Conservation (phyloP, 2,888 invertebrate species). For the Tetranychus piercei region DNA sequence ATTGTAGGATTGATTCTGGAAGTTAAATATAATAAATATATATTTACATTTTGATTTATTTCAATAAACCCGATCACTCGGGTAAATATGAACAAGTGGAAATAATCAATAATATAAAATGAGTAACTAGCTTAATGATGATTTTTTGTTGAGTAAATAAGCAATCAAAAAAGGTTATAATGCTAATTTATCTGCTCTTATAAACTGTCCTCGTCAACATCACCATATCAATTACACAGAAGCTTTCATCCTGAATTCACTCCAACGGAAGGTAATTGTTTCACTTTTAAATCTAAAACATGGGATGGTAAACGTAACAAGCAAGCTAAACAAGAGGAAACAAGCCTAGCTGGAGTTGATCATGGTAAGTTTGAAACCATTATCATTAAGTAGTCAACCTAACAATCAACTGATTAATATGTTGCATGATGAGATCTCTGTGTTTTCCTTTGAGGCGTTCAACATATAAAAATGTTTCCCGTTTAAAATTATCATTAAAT, state of each 20-base stretch:
- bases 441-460: neutral
- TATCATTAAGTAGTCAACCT: neutral
- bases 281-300: conserved; percentile 19
- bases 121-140: too few relatives aligned
- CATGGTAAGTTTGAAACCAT: conserved; percentile 14
- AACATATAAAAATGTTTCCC: neutral
- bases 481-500: too few relatives aligned
- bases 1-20: too few relatives aligned
- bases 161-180: too few relatives aligned
- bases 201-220: neutral
- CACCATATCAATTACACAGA: conserved; percentile 4
- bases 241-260: conserved; percentile 22
- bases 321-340: conserved; percentile 18
- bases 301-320: neutral
- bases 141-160: too few relatives aligned
- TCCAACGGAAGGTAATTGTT: conserved; percentile 25
- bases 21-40: too few relatives aligned
- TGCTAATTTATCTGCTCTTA: too few relatives aligned
- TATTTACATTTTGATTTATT: too few relatives aligned
- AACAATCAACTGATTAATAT: too few relatives aligned
- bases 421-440: too few relatives aligned
- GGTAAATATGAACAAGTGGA: too few relatives aligned
- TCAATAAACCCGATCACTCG: too few relatives aligned
- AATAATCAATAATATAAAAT: neutral
- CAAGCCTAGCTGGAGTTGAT: conserved; percentile 22